Conservation (phyloP, 2,797 vertebrate genomes). For the Clarias pachynema region DNA sequence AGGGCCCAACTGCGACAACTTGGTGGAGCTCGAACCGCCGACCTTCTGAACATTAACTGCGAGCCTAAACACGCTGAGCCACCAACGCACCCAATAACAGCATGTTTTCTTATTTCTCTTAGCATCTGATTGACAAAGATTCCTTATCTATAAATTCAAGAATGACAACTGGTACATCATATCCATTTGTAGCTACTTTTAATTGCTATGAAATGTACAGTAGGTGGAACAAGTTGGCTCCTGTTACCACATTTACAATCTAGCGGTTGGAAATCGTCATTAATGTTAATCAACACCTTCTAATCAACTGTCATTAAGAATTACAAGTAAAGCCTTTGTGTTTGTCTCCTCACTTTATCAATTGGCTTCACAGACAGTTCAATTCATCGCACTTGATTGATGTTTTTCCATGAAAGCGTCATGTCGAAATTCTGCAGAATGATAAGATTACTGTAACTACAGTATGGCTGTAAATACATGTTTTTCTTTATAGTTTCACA, state of each 20-base stretch:
- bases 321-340: neutral
- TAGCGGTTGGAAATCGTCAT: neutral
- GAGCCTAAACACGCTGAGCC: too few species aligned
- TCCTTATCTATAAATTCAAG: neutral
- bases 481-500: neutral
- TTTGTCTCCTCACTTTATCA: neutral
- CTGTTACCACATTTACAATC: neutral
- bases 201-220: neutral
- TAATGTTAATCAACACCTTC: neutral
- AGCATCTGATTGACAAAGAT: too few species aligned
- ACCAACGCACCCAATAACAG: too few species aligned
- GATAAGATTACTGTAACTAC: neutral
- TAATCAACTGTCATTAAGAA: neutral
- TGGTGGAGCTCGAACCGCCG: too few species aligned
- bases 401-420: neutral
- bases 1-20: too few species aligned
- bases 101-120: too few species aligned
- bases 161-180: neutral
- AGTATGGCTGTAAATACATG: neutral
- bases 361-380: neutral
- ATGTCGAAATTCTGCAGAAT: neutral
- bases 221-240: neutral
- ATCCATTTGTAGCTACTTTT: neutral
- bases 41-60: too few species aligned
- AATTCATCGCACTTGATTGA: neutral